A percentile compares a stretch with the other conserved stretches of the same genome.
Conservation (phyloP, 2,888 invertebrate genomes). For the Blastobasis adustella region DNA sequence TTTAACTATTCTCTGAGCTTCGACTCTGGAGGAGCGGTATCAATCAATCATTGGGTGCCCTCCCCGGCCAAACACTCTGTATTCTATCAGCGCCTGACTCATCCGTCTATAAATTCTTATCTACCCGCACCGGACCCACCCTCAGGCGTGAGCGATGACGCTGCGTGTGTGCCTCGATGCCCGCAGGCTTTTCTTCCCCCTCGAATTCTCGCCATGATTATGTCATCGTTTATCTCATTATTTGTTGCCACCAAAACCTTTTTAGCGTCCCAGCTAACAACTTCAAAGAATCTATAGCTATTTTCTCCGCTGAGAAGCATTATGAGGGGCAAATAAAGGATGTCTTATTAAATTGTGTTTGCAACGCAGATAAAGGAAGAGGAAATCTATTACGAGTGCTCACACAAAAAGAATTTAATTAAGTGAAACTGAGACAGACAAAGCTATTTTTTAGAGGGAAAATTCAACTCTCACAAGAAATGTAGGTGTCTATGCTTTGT, state of each 20-base stretch:
- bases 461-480: too few species aligned
- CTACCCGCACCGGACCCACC: conserved; percentile 44
- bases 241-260: conserved; percentile 10
- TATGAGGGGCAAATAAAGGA: too few species aligned
- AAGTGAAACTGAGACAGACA: conserved; percentile 24
- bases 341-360: too few species aligned
- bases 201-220: conserved; percentile 29
- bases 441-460: conserved; percentile 25
- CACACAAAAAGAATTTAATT: conserved; percentile 42
- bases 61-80: conserved; percentile 45
- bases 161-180: conserved; percentile 43
- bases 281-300: too few species aligned
- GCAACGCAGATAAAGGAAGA: conserved; percentile 7
- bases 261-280: too few species aligned
- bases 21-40: conserved; percentile 25
- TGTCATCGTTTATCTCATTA: conserved; percentile 26
- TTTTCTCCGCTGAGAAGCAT: too few species aligned
- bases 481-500: too few species aligned
- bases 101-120: conserved; percentile 66
- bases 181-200: conserved; percentile 28
- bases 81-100: conserved; percentile 58
- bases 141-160: conserved; percentile 57
- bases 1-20: conserved; percentile 38
- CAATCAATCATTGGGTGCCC: conserved; percentile 56
- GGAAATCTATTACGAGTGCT: conserved; percentile 14